Conservation (phyloP, 1,140 invertebrate species). For the Drosophila funebris region DNA sequence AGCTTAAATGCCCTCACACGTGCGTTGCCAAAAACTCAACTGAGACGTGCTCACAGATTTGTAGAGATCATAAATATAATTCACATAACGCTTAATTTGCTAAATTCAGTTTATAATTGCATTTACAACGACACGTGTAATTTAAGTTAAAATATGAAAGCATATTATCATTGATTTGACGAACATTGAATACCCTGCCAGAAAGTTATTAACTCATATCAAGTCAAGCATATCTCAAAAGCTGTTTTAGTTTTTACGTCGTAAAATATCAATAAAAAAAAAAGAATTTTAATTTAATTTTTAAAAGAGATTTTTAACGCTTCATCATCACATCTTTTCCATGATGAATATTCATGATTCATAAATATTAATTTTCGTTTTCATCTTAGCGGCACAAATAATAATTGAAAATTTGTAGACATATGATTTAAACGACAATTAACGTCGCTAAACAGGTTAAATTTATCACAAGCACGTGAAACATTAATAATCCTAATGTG, state of each 20-base stretch:
- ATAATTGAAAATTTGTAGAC: conserved; percentile 5
- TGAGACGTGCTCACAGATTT: conserved; percentile 46
- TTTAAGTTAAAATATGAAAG: background rate
- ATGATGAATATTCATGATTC: background rate
- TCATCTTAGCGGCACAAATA: background rate
- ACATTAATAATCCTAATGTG: background rate
- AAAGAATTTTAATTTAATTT: too few species aligned
- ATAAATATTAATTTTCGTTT: conserved; percentile 1
- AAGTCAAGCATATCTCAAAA: too few species aligned
- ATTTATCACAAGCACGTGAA: background rate
- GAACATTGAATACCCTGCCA: too few species aligned
- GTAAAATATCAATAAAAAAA: too few species aligned
- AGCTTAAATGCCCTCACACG: conserved; percentile 48
- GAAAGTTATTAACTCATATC: too few species aligned
- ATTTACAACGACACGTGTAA: conserved; percentile 25
- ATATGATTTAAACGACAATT: conserved; percentile 5
- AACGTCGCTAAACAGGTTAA: background rate
- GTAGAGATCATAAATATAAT: background rate
- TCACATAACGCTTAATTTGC: background rate
- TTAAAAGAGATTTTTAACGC: too few species aligned
- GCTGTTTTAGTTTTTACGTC: too few species aligned
- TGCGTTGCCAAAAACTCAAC: conserved; percentile 39
- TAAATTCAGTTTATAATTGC: background rate
- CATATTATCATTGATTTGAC: too few species aligned
- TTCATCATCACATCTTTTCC: background rate